phyloP scores from a whole-genome alignment of 2,888 invertebrate genomes.

The Thecophora atra region DNA sequence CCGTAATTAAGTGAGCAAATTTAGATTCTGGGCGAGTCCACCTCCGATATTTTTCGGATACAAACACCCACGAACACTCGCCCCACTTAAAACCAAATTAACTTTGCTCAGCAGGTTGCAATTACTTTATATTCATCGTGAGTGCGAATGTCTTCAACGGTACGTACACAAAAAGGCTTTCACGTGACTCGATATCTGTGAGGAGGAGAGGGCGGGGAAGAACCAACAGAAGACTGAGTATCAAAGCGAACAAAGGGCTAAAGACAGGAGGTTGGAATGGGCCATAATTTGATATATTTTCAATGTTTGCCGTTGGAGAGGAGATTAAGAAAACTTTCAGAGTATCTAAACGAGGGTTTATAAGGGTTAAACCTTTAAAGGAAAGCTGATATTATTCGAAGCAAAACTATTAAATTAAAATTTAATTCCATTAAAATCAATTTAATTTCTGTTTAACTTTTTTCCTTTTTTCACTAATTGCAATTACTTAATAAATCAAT shows the following conservation, averaged over 20 bases:
- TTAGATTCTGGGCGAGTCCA: not conserved
- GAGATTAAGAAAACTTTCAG: not conserved
- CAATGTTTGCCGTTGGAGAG: not conserved
- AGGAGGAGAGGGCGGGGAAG: not conserved
- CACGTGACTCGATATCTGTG: constrained; percentile 22
- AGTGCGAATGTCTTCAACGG: not conserved
- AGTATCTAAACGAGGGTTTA: not conserved
- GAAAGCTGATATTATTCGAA: no score
- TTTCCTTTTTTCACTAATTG: not conserved
- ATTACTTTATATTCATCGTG: constrained; percentile 6
- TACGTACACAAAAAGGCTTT: constrained; percentile 1
- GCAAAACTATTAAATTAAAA: no score
- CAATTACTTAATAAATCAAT: not conserved
- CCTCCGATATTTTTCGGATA: not conserved
- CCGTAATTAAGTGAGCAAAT: constrained; percentile 8
- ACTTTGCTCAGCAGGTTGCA: not conserved
- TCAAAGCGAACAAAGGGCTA: not conserved
- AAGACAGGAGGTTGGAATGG: not conserved
- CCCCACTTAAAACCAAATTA: constrained; percentile 16
- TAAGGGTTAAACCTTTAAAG: no score
- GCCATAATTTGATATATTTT: not conserved
- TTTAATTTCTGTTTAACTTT: not conserved
- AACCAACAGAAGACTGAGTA: not conserved
- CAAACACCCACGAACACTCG: not conserved
- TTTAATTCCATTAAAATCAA: no score